Evolutionary conservation across 2,888 invertebrate species (phyloP).

Genomic region (Anticlea derivata): DNA sequence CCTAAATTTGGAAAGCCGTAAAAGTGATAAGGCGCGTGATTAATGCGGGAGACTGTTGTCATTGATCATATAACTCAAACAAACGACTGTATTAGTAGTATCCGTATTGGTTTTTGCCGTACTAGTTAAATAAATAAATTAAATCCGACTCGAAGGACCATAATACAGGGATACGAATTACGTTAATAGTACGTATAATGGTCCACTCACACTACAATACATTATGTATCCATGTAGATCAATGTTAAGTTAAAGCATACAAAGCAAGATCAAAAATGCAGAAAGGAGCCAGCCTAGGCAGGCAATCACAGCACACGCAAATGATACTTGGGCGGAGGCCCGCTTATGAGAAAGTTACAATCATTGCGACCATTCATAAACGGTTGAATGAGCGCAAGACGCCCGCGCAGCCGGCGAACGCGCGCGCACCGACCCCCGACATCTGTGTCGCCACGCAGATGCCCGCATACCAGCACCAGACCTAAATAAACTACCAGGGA

Average conservation of each 20-base stretch:
- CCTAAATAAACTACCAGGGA: conserved; percentile 32
- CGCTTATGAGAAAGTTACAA: conserved; percentile 77
- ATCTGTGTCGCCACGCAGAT: conserved; percentile 58
- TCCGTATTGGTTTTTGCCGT: no score
- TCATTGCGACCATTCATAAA: conserved; percentile 78
- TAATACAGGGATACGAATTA: background rate
- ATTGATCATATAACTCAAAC: background rate
- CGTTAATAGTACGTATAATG: background rate
- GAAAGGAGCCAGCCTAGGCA: conserved; percentile 34
- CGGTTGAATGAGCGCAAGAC: conserved; percentile 78
- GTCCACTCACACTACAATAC: background rate
- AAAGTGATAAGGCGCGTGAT: background rate
- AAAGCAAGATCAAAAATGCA: conserved; percentile 41
- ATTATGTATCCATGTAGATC: conserved; percentile 1
- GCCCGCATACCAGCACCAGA: conserved; percentile 35
- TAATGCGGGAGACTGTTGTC: no score
- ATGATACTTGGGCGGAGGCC: conserved; percentile 63
- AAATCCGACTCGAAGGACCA: conserved; percentile 15
- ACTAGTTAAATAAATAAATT: no score
- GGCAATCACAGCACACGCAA: conserved; percentile 51
- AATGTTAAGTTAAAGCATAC: conserved; percentile 10
- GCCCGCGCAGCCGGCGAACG: conserved; percentile 54
- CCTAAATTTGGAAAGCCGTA: background rate
- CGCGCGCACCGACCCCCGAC: conserved; percentile 60
- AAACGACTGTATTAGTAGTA: background rate